Conservation (phyloP, 2,797 vertebrate genomes). For the Etheostoma nigrum region DNA sequence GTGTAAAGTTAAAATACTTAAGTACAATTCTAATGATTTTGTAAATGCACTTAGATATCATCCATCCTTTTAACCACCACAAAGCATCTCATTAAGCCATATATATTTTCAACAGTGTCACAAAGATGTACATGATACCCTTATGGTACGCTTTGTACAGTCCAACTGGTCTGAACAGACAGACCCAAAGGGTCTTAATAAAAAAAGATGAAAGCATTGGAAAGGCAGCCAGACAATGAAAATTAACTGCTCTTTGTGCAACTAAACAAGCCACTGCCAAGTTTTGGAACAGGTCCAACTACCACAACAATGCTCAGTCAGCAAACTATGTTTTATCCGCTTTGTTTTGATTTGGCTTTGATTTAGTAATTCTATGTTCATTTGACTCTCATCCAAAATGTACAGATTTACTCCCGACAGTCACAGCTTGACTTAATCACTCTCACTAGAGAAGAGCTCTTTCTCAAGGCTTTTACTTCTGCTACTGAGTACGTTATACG, state of each 20-base stretch:
- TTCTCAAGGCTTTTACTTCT: constrained; percentile 41
- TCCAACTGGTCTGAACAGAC: constrained; percentile 51
- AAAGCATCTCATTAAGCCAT: constrained; percentile 29
- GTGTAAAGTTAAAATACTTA: not conserved
- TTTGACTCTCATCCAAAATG: constrained; percentile 57
- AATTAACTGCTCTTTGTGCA: constrained; percentile 45
- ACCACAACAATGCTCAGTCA: constrained; percentile 49
- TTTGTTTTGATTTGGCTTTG: constrained; percentile 65
- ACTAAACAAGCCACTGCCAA: constrained; percentile 46
- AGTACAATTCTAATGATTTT: not conserved
- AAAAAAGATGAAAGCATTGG: constrained; percentile 43
- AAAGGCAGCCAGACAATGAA: constrained; percentile 46
- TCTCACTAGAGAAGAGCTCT: constrained; percentile 27
- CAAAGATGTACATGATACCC: constrained; percentile 60
- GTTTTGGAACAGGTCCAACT: constrained; percentile 43
- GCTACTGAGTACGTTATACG: constrained; percentile 9
- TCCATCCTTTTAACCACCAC: constrained; percentile 13
- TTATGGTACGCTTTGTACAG: constrained; percentile 50
- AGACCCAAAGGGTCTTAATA: constrained; percentile 30
- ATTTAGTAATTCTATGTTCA: constrained; percentile 54
- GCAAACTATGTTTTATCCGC: constrained; percentile 46
- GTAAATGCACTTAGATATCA: not conserved
- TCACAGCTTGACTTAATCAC: constrained; percentile 46
- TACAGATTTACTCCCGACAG: constrained; percentile 45
- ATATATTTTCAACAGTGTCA: constrained; percentile 32